Conservation (phyloP, 2,113 vertebrate genomes). For the Ibidorhyncha struthersii region DNA sequence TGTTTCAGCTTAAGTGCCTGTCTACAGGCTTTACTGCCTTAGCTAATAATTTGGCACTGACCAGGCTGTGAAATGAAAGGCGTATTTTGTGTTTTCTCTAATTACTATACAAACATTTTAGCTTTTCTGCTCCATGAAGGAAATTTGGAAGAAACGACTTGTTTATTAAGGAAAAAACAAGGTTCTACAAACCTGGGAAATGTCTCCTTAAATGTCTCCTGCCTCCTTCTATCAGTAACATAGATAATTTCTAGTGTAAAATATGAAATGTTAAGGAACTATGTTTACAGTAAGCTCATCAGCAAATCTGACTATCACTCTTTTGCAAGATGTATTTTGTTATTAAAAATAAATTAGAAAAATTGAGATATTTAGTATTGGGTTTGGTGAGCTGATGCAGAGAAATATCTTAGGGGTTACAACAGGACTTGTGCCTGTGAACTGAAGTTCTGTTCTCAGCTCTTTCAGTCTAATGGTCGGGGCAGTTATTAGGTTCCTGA, state of each 20-base stretch:
- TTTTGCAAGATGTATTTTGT: neutral
- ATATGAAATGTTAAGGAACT: neutral
- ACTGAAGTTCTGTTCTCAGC: neutral
- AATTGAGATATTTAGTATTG: neutral
- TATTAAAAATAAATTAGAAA: neutral
- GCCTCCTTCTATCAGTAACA: neutral
- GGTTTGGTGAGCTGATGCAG: neutral
- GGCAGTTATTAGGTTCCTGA: neutral
- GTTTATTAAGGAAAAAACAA: neutral
- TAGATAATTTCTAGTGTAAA: neutral
- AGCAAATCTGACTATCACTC: neutral
- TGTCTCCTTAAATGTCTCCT: neutral
- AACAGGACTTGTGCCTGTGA: neutral
- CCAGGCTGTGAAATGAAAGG: neutral
- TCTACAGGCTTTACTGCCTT: neutral
- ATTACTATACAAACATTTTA: neutral
- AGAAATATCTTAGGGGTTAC: neutral
- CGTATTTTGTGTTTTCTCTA: slow-evolving; percentile 12
- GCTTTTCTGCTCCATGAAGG: neutral
- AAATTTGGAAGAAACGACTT: neutral
- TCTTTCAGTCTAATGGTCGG: neutral
- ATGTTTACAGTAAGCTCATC: neutral
- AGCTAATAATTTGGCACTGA: neutral
- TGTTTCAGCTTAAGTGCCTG: neutral
- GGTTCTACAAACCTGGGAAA: neutral